Evolutionary conservation across 2,797 vertebrate species (phyloP), one percentile per base, ranked within the genome.

Genomic region (Gallinago stenura): DNA sequence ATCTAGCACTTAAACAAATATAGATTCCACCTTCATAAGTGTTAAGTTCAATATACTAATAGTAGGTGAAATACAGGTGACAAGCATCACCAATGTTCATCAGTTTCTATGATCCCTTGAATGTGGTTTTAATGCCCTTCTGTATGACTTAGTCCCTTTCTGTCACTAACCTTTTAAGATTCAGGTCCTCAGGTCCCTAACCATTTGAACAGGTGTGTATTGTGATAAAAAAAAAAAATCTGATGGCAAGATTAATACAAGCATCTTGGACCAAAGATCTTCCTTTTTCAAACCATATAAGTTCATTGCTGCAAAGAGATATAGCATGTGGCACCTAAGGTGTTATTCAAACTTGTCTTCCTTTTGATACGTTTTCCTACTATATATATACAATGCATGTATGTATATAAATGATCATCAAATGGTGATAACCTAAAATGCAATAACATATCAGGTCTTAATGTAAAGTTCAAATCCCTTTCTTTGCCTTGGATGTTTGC

Each of bases 381-480:
- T 6, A 14, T 41, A 4, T 8, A 50, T 45, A 26, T 62, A 13
- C 28, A 2, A 7, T 39, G 2, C 37, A 11, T 30, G 5, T 16
- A 26, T 19, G 3, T 33, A 17, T 12, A 12, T 24, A 41, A 70
- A 7, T 4, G 6, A 26, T 31, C 24, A 45, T 7, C 16, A 54
- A 87, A 57, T n/a, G 26, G 4, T 33, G 90, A 53, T 75, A 64
- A 73, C 15, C 20, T 61, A 56, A 80, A 88, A 57, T 24, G 2
- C 13, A 83, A 17, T 68, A 81, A 37, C 14, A 37, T 11, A 65
- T 4, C 2, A 30, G 4, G 8, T 50, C 35, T 71, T 78, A 81
- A 77, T 37, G 24, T 58, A 43, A 94, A 87, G 43, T 77, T 95
- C 62, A 87, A 93, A 88, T 45, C 15, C 15, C 41, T 82, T 82